phyloP scores from a whole-genome alignment of 2,113 vertebrate genomes.

The Carassius gibelio region DNA sequence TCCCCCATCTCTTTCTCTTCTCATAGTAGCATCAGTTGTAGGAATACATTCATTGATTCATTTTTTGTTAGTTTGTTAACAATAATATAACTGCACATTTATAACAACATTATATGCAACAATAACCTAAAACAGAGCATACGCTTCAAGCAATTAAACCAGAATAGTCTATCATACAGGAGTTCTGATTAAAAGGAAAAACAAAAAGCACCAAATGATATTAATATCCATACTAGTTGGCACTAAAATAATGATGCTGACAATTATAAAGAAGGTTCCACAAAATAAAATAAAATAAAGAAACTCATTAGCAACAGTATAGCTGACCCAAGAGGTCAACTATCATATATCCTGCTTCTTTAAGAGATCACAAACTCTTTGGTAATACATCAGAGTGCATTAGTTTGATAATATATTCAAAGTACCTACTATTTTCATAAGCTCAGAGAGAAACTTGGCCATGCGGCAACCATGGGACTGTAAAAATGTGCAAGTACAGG shows the following conservation, averaged over 20 bases:
- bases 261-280: background rate
- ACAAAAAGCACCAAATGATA: background rate
- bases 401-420: conserved; percentile 8
- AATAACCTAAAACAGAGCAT: background rate
- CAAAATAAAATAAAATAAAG: background rate
- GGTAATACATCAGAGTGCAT: conserved; percentile 20
- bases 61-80: background rate
- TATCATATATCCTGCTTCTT: background rate
- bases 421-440: conserved; percentile 2
- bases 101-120: too few species aligned
- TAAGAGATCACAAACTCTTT: background rate
- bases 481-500: conserved; percentile 7
- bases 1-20: background rate
- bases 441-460: conserved; percentile 2
- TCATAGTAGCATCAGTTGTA: too few species aligned
- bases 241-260: background rate
- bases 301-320: background rate
- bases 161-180: background rate
- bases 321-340: background rate
- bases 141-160: background rate
- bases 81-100: background rate
- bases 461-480: background rate
- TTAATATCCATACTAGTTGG: background rate
- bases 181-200: too few species aligned
- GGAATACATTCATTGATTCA: background rate